Evolutionary conservation across 2,888 invertebrate species (phyloP), one percentile per base, ranked within the genome.

Genomic region (Epinotia nisella): DNA sequence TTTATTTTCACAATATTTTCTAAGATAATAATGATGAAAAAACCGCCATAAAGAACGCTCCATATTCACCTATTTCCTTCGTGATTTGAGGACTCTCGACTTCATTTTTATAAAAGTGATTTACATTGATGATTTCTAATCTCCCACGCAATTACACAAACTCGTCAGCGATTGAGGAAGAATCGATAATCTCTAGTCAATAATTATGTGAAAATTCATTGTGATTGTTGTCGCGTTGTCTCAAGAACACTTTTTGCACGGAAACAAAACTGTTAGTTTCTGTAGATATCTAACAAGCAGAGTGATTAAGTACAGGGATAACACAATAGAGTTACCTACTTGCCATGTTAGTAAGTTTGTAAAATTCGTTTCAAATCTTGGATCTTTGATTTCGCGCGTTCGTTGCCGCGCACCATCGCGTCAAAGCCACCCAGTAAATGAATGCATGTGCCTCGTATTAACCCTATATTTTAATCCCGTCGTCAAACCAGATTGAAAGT

Each of bases 191-290:
- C 67, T 68, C 68, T 72, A 68, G 61, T 51, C 24, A 58, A 35
- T 68, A 72, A 72, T 72, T 61, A 68, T 72, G 72, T 55, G 72
- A 72, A 70, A 67, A 55, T 51, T 13, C 66, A 71, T 71, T 67
- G 71, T 61, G 35, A 61, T 65, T n/a, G 59, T 70, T 71, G 66
- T 71, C 21, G 51, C 35, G 21, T 19, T 39, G 29, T 55, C 7
- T 49, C 24, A 29, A 49, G 61, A 53, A 45, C 62, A 62, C 21
- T 72, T 72, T 67, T 67, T 72, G 21, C 49, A 35, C 11, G 55
- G 7, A 61, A 61, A 53, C 62, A 68, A 61, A 53, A 62, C 67
- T 68, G 49, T 71, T 65, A 21, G 58, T 66, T 61, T 67, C 60
- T 62, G 61, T 62, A 49, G 56, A 41, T 17, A 41, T 29, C 4